These are phyloP conservation scores for Sturnira hondurensis DNA, from an alignment of 2,113 vertebrate genomes.

Conservation along the genomic window DNA sequence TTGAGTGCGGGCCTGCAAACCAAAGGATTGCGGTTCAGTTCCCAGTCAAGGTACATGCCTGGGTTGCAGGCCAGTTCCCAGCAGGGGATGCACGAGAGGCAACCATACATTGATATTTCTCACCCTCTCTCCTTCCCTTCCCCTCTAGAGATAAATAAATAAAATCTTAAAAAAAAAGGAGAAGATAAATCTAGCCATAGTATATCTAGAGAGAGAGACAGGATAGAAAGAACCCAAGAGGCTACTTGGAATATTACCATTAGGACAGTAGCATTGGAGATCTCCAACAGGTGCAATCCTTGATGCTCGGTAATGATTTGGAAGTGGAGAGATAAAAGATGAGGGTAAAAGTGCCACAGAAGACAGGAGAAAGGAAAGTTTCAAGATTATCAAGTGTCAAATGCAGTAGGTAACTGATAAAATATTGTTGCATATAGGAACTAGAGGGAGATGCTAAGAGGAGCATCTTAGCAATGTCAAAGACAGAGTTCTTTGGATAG, in stretches of 20 bases:
- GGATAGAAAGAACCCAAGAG: neutral
- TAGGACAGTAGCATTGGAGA: neutral
- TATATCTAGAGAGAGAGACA: neutral
- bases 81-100: no score
- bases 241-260: neutral
- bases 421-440: neutral
- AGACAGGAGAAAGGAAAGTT: neutral
- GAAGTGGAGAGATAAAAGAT: neutral
- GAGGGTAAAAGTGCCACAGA: neutral
- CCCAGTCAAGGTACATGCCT: no score
- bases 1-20: no score
- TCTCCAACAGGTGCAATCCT: neutral
- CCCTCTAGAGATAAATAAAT: no score
- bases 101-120: no score
- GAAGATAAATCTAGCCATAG: slow-evolving; percentile 13
- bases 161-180: no score
- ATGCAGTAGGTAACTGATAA: neutral
- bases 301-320: neutral
- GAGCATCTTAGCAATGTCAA: neutral
- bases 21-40: no score
- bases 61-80: no score
- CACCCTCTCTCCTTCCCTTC: no score
- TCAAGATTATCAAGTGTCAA: slow-evolving; percentile 18
- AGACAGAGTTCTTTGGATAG: neutral
- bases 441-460: neutral